Base-by-base conservation (phyloP, 2,888 invertebrate species). In the Cerceris ruficornis region DNA sequence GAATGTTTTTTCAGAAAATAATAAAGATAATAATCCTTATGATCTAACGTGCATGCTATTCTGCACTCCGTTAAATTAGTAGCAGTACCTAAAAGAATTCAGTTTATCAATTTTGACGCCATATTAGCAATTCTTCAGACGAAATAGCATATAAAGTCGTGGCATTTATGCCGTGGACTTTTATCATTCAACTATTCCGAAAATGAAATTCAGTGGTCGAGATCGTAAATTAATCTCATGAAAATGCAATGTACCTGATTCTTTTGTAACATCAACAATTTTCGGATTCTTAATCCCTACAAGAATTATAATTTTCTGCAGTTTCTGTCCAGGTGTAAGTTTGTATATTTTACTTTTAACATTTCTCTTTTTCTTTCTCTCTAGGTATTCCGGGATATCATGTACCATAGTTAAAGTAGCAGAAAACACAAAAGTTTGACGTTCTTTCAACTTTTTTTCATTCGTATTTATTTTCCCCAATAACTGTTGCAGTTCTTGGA, bases 391-490 rank as follows among this genome's bases (percentile, higher is more conserved):
- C 0, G 97, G 97, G 55, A 98, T 94, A 69, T 97, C 97, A 83
- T 98, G 98, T 0, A 98, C 96, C 90, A 99, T 93, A 0, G 99
- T 98, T 43, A 99, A 93, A 0, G 99, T 99, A 13, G 99, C 99
- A 0, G 99, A 99, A 93, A 99, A 99, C 0, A 99, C 97, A 90
- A 99, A 98, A 90, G 97, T 98, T 93, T 99, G 99, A 2, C 99
- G 93, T 49, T 93, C 88, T 65, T 94, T 93, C 17, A 94, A 93
- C 54, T 94, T 94, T 0, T 88, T 89, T 52, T 95, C 94, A 86
- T 96, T 95, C 13, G 93, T 93, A 92, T 99, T 98, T 7, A 99
- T 93, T 0, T 95, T 93, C 82, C 96, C 96, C 6, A 99, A 91
- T 52, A 99, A 93, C 13, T 95, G 94, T 28, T 96, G 95, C 2